Evolutionary conservation across 2,797 vertebrate species (phyloP).

Genomic region (Anabacerthia variegaticeps): DNA sequence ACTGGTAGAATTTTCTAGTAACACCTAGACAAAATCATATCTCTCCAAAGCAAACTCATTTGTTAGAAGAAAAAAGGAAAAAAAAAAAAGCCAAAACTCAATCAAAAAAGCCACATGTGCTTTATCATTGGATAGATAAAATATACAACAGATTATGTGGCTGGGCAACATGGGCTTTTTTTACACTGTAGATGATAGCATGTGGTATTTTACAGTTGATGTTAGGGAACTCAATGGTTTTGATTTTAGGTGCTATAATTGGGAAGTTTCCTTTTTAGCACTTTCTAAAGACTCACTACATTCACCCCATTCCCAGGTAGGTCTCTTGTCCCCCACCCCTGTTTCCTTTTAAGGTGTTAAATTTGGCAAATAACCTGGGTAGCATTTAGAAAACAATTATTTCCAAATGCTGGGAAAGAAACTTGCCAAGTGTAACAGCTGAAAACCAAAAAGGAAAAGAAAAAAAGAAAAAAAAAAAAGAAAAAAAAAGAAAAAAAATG

Average conservation of each 20-base stretch:
- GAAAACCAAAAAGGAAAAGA: neutral
- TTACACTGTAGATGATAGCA: neutral
- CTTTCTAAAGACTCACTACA: neutral
- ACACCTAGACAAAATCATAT: neutral
- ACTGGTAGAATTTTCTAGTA: neutral
- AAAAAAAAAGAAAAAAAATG: no score
- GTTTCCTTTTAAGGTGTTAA: conserved; percentile 27
- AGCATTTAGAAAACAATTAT: conserved; percentile 63
- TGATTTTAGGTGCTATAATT: conserved; percentile 30
- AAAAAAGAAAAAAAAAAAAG: neutral
- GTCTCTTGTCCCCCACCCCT: neutral
- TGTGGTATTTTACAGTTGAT: neutral
- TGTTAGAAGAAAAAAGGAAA: neutral
- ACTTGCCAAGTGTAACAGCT: conserved; percentile 45
- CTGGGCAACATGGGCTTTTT: neutral
- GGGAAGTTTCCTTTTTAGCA: conserved; percentile 2
- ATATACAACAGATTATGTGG: neutral
- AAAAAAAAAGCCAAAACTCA: neutral
- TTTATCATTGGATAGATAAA: neutral
- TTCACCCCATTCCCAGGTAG: conserved; percentile 23
- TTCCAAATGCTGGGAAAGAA: conserved; percentile 58
- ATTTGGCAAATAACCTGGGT: conserved; percentile 46
- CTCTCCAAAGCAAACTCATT: neutral
- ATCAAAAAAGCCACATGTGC: neutral
- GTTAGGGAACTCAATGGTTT: neutral